Base-by-base conservation (phyloP, 2,888 invertebrate species). In the Ferrisia virgata region DNA sequence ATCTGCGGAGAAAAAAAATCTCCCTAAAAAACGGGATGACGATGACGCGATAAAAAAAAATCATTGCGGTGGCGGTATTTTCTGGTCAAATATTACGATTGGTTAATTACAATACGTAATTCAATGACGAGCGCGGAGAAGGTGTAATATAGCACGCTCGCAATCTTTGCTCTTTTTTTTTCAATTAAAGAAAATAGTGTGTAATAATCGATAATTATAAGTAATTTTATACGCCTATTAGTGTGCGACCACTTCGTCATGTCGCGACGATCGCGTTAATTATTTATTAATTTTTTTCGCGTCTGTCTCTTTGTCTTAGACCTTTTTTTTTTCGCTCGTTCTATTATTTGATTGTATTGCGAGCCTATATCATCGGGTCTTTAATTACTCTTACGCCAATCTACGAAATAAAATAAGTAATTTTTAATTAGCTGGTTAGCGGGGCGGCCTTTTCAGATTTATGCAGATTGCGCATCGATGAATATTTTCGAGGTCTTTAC, bases 121-220 rank as follows among this genome's bases (percentile, higher is more conserved):
- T 64, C 58, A 64, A 64, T 64, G 58, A 64, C 58, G n/a, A n/a
- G n/a, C n/a, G 28, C 28, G 28, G 11, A 9, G 28, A 2, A 28
- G 28, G 58, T 11, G 5, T 39, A 5, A 11, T 39, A 39, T n/a
- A 39, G 11, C 28, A 64, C 9, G 25, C 28, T 25, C 25, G 28
- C n/a, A 18, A 36, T 1, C 4, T 28, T 64, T 25, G 11, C n/a
- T 22, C 28, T 64, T 22, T 22, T 8, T 25, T 64, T 18, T 53
- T 64, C 28, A 64, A 64, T 64, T 64, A 64, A 64, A 25, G 25
- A 64, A 64, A 64, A 64, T 64, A 28, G 58, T 64, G 58, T 64
- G 28, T 64, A 64, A 64, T 64, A 64, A 64, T 64, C 58, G 58
- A 64, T 64, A 64, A 64, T 64, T 64, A 64, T 64, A 64, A 64